A percentile compares a stretch with the other conserved stretches of the same genome.
phyloP scores from a whole-genome alignment of 2,888 invertebrate genomes.

The Caenorhabditis sp. region DNA sequence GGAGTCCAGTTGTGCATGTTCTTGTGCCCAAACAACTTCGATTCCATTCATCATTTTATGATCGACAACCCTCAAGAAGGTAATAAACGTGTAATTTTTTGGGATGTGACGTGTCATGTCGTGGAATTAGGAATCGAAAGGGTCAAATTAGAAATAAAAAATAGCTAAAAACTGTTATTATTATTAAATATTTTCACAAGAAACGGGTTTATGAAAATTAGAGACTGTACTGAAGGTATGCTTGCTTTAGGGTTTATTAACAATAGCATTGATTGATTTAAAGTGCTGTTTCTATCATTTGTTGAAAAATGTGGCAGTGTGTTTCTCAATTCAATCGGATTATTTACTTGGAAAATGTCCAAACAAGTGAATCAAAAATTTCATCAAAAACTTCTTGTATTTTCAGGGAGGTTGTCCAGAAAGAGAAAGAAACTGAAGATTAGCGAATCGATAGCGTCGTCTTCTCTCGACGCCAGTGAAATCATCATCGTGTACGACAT shows the following conservation, averaged over 20 bases:
- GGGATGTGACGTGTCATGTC: neutral
- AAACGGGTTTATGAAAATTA: neutral
- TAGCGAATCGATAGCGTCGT: constrained; percentile 46
- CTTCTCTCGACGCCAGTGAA: constrained; percentile 42
- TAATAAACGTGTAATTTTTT: constrained; percentile 9
- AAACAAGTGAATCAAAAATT: too few relatives aligned
- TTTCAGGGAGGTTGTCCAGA: constrained; percentile 70
- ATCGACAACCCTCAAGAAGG: constrained; percentile 69
- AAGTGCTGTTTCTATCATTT: neutral
- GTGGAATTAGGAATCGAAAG: too few relatives aligned
- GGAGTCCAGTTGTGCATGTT: constrained; percentile 57
- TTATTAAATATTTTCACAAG: neutral
- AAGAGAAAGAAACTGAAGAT: constrained; percentile 71
- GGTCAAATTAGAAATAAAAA: too few relatives aligned
- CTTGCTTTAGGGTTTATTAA: too few relatives aligned
- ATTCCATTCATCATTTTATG: constrained; percentile 62
- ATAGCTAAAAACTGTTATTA: too few relatives aligned
- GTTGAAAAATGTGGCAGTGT: neutral
- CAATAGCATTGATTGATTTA: too few relatives aligned
- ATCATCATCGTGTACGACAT: constrained; percentile 32
- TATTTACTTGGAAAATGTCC: neutral
- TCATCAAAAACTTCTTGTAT: constrained; percentile 1
- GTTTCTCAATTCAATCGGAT: neutral
- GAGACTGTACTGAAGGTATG: neutral
- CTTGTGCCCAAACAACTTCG: constrained; percentile 55